Evolutionary conservation across 1,140 invertebrate genomes (phyloP).

Genomic region (Thalassaphorura encarpata): DNA sequence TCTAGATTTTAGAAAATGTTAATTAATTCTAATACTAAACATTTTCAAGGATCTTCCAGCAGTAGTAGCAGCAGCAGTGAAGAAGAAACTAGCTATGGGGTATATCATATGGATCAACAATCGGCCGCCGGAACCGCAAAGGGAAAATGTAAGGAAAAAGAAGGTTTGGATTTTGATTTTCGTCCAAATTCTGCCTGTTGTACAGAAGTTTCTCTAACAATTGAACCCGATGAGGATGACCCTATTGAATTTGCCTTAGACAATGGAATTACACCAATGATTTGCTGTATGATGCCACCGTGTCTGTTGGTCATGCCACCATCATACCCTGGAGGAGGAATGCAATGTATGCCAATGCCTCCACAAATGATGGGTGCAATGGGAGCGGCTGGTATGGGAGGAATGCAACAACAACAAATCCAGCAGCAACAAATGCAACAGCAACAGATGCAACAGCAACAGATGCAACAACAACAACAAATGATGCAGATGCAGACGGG

Average conservation of each 20-base stretch:
- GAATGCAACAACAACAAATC: too few relatives aligned
- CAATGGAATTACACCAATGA: slow-evolving; percentile 1
- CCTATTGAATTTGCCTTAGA: background rate
- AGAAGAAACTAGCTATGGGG: background rate
- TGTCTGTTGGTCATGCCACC: background rate
- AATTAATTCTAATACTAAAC: too few relatives aligned
- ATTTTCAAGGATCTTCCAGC: too few relatives aligned
- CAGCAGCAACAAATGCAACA: too few relatives aligned
- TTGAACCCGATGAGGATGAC: slow-evolving; percentile 1
- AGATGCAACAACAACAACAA: too few relatives aligned
- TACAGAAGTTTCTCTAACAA: background rate
- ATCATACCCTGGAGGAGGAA: background rate
- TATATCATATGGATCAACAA: background rate
- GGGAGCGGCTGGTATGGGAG: too few relatives aligned
- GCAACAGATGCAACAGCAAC: too few relatives aligned
- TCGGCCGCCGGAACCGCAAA: background rate
- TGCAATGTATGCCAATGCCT: background rate
- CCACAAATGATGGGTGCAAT: too few relatives aligned
- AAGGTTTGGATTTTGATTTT: background rate
- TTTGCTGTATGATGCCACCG: background rate
- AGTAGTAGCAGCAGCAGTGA: background rate
- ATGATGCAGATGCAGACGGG: too few relatives aligned
- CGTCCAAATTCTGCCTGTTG: background rate
- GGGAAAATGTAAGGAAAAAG: background rate
- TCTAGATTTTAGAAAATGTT: too few relatives aligned